Evolutionary conservation across 2,797 vertebrate genomes (phyloP).

Genomic region (Dipus sagitta): DNA sequence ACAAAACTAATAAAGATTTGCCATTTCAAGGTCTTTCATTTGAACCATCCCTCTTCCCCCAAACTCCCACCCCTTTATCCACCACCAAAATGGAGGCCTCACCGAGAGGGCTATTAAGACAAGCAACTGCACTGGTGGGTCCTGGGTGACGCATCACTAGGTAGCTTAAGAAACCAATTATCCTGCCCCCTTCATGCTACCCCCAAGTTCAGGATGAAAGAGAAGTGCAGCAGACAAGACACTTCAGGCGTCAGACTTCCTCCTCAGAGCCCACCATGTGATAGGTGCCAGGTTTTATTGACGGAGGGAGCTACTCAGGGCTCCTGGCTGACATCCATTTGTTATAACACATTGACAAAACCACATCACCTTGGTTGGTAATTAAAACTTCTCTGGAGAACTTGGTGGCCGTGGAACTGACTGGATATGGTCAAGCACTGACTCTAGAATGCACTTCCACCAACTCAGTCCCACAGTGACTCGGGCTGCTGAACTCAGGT

Average conservation of each 20-base stretch:
- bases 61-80: not conserved
- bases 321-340: constrained; percentile 75
- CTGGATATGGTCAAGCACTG: not conserved
- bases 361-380: constrained; percentile 80
- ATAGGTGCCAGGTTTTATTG: constrained; percentile 73
- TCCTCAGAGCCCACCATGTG: constrained; percentile 51
- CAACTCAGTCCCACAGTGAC: fast-evolving
- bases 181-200: not conserved
- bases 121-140: not conserved
- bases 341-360: constrained; percentile 77
- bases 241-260: constrained; percentile 63
- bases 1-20: constrained; percentile 84
- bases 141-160: not conserved
- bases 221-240: constrained; percentile 65
- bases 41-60: constrained; percentile 13
- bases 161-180: constrained; percentile 19
- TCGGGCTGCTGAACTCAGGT: not conserved
- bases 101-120: not conserved
- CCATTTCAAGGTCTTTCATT: constrained; percentile 75
- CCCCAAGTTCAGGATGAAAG: constrained; percentile 60
- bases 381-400: constrained; percentile 84
- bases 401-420: constrained; percentile 69
- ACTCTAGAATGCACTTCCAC: not conserved
- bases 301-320: constrained; percentile 66
- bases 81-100: constrained; percentile 40